These are phyloP conservation scores for Mesocricetus auratus DNA, from an alignment of 2,113 vertebrate genomes.

Conservation along the genomic window DNA sequence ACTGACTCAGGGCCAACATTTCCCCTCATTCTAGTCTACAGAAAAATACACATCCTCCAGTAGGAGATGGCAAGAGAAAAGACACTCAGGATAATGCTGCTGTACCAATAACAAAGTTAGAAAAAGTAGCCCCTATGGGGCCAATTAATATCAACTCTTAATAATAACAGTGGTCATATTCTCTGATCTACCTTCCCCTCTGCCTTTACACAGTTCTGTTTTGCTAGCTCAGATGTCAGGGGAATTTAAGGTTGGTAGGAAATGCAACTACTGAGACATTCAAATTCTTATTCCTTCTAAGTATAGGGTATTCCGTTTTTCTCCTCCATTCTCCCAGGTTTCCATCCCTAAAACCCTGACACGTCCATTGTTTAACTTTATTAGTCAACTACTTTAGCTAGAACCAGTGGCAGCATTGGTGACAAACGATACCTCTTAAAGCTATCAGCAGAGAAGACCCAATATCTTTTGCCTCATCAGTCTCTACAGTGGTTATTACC, in stretches of 20 bases:
- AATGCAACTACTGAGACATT: neutral
- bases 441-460: neutral
- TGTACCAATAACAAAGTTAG: neutral
- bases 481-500: neutral
- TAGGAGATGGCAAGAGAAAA: constrained; percentile 48
- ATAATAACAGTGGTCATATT: neutral
- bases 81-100: neutral
- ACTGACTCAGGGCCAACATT: constrained; percentile 1
- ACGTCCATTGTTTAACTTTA: constrained; percentile 1
- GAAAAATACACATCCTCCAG: neutral
- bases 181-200: neutral
- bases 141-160: constrained; percentile 54
- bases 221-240: neutral
- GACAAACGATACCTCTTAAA: neutral
- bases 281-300: constrained; percentile 18
- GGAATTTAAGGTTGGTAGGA: neutral
- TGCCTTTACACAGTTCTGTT: constrained; percentile 32
- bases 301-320: constrained; percentile 22
- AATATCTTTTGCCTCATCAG: neutral
- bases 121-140: neutral
- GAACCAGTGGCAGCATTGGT: neutral
- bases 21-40: neutral
- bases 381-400: constrained; percentile 1
- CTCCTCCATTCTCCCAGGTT: neutral
- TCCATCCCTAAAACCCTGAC: neutral